A percentile compares a stretch with the other conserved stretches of the same genome.
phyloP scores from a whole-genome alignment of 1,140 invertebrate species.

The Atopsyche davidsoni region DNA sequence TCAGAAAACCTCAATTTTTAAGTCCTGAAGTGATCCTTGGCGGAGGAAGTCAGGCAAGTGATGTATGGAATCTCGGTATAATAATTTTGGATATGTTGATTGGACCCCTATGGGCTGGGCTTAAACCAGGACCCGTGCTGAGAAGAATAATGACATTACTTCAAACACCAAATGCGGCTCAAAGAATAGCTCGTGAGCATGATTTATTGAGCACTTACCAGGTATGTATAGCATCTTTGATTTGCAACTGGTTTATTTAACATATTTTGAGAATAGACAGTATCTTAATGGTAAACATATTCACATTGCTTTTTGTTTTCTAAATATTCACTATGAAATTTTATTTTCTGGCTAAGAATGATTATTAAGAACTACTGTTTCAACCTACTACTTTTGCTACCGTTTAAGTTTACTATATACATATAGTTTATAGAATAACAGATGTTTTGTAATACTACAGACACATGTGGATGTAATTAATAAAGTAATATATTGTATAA shows the following conservation, averaged over 20 bases:
- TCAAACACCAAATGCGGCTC: conserved; percentile 60
- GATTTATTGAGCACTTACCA: conserved; percentile 60
- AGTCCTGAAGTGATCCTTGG: conserved; percentile 78
- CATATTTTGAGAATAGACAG: too few species aligned
- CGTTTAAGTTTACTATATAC: too few species aligned
- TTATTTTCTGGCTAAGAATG: too few species aligned
- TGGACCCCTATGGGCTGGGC: conserved; percentile 59
- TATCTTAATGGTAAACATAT: too few species aligned
- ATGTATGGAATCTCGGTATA: conserved; percentile 89
- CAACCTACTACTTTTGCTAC: too few species aligned
- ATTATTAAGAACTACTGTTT: too few species aligned
- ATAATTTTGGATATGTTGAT: conserved; percentile 74
- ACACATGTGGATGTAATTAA: too few species aligned
- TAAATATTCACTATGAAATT: too few species aligned
- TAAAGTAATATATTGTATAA: too few species aligned
- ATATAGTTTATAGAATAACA: conserved; percentile 3
- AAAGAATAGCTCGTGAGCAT: conserved; percentile 71
- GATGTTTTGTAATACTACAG: not conserved
- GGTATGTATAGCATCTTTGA: too few species aligned
- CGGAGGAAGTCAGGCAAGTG: conserved; percentile 64
- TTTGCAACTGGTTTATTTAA: too few species aligned
- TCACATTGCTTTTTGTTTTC: too few species aligned
- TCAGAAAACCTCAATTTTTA: conserved; percentile 69
- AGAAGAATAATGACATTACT: conserved; percentile 69
- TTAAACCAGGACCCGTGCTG: conserved; percentile 67